Evolutionary conservation across 1,140 invertebrate species (phyloP).

Genomic region (Anagrus nilaparvatae): DNA sequence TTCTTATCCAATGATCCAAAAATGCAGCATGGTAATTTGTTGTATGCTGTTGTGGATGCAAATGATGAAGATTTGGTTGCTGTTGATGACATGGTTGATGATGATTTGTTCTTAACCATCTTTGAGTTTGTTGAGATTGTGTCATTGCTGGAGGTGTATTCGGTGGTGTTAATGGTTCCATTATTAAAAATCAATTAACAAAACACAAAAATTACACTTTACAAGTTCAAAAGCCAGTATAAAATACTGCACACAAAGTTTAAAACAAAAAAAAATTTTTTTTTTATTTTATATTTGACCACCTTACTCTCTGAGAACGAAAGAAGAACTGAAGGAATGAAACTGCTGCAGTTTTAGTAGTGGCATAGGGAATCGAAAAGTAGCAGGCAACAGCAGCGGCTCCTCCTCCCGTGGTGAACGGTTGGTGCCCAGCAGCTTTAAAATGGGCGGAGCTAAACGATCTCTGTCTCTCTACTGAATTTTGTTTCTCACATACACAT

Average conservation of each 20-base stretch:
- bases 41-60: slow-evolving; percentile 16
- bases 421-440: not conserved
- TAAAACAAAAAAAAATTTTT: too few relatives aligned
- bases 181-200: slow-evolving; percentile 23
- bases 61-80: slow-evolving; percentile 13
- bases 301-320: too few relatives aligned
- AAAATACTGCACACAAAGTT: too few relatives aligned
- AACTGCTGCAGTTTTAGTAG: too few relatives aligned
- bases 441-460: slow-evolving; percentile 6
- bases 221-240: too few relatives aligned
- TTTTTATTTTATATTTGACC: too few relatives aligned
- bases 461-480: too few relatives aligned
- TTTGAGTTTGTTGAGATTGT: too few relatives aligned
- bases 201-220: too few relatives aligned
- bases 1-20: slow-evolving; percentile 62
- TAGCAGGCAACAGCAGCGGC: not conserved
- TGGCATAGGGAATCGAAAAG: too few relatives aligned
- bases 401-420: slow-evolving; percentile 5
- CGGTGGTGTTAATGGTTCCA: slow-evolving; percentile 53
- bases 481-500: not conserved
- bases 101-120: too few relatives aligned
- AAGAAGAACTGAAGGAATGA: too few relatives aligned
- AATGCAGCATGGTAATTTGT: slow-evolving; percentile 38
- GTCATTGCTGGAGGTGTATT: slow-evolving; percentile 50
- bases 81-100: slow-evolving; percentile 17